Base-by-base conservation (phyloP, 2,113 vertebrate species). In the Ammodytes marinus region DNA sequence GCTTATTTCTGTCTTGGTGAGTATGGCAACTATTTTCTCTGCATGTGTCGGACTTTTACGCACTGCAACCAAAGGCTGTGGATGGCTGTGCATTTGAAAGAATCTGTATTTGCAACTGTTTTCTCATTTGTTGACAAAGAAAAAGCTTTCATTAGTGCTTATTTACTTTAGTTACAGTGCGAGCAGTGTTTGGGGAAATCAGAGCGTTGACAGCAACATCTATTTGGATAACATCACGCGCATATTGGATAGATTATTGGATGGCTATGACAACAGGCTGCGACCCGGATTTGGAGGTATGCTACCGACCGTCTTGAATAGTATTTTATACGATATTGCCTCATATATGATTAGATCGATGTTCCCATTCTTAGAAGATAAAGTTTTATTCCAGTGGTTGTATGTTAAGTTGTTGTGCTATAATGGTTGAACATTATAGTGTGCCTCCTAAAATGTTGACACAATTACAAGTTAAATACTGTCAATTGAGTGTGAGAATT, bases 231-330 rank as follows among this genome's bases (percentile, higher is more conserved):
- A 99, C 85, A 95, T 99, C 90, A 99, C 97, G 71, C 96, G 96
- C 2, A 97, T 97, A 83, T 94, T 99, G 90, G 97, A 99, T 93
- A 96, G 97, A 89, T 93, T 99, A 88, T 90, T 99, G 87, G 97
- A 99, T 86, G 98, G 98, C 77, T 99, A 99, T 68, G 97, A 99
- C 94, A 99, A 98, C 93, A 95, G 98, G 68, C 95, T 99, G 3
- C 94, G 98, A 9, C 97, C 98, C 6, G 98, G 98, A 80, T 98
- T 98, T 85, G 97, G 97, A 96, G 97, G 97, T 97, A 96, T 80
- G 75, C 5, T 66, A 77, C 65, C 75, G 61, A 77, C 40, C 35
- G 13, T 74, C 6, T 67, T 6, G 71, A 43, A 0, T 9, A 55
- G 10, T 45, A 15, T 54, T 71, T 69, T 42, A 17, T 42, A 7